Percentiles rank a stretch among this genome's conserved stretches.
These are phyloP conservation scores for Globicephala melas DNA, from an alignment of 2,113 vertebrate species.

Conservation along the genomic window DNA sequence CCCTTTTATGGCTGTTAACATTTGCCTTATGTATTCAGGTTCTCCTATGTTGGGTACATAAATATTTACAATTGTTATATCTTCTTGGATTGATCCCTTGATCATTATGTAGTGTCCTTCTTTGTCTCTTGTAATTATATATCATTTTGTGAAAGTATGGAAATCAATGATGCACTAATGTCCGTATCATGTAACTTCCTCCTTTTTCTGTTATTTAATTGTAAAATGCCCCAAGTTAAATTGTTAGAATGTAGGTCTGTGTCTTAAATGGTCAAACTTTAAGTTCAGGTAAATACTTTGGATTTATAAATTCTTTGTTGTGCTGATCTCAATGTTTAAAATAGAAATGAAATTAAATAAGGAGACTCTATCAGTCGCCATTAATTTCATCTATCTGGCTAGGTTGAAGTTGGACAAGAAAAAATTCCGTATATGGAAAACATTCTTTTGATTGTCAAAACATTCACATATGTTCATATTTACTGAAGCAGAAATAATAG, in stretches of 20 bases:
- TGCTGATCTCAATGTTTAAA: background rate
- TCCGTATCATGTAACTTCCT: background rate
- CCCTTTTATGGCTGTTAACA: no score
- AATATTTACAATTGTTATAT: no score
- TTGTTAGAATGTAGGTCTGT: background rate
- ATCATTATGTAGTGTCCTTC: no score
- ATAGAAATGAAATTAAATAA: constrained; percentile 43
- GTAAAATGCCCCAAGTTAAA: background rate
- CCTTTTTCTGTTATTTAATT: background rate
- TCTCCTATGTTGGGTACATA: no score
- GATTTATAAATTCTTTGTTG: constrained; percentile 7
- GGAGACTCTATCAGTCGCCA: background rate
- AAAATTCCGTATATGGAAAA: constrained; percentile 54
- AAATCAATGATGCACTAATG: background rate
- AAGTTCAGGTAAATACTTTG: background rate
- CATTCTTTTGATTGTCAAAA: constrained; percentile 77
- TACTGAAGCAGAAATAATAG: constrained; percentile 76
- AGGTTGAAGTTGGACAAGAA: constrained; percentile 64
- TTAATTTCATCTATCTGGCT: constrained; percentile 52
- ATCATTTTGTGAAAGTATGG: background rate
- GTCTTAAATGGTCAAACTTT: background rate
- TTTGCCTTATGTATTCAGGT: no score
- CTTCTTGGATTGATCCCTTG: no score
- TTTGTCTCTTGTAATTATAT: background rate
- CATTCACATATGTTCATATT: constrained; percentile 69